Conservation (phyloP, 2,113 vertebrate species). For the Campylomormyrus numenius region DNA sequence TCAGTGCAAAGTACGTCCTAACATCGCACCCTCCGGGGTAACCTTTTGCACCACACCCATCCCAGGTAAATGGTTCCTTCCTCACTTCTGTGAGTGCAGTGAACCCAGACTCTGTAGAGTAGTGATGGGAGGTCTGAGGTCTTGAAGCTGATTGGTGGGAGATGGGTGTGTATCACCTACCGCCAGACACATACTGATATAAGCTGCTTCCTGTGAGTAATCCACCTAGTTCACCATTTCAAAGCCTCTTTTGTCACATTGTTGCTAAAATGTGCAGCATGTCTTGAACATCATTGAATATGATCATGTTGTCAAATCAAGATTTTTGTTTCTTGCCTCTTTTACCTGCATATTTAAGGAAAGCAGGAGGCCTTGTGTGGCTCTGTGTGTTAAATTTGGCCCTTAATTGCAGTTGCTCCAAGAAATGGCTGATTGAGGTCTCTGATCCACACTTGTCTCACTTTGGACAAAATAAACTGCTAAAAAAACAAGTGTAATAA, state of each 20-base stretch:
- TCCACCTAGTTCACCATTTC: neutral
- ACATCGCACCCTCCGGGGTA: neutral
- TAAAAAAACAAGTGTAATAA: neutral
- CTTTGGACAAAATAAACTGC: neutral
- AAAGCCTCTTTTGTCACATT: neutral
- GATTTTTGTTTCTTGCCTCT: neutral
- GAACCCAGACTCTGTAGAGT: neutral
- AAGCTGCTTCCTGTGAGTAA: neutral
- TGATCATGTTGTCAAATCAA: neutral
- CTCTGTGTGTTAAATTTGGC: neutral
- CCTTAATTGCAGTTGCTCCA: neutral
- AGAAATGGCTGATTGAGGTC: neutral
- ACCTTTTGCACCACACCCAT: neutral
- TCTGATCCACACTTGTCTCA: neutral
- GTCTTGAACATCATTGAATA: neutral
- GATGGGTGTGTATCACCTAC: neutral
- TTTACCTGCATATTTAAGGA: neutral
- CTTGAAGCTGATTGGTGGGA: neutral
- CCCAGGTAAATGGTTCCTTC: conserved; percentile 13
- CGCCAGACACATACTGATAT: neutral
- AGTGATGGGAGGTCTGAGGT: neutral
- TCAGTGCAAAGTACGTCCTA: conserved; percentile 11
- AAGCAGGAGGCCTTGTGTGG: neutral
- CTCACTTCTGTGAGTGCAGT: neutral
- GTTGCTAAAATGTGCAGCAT: neutral